Evolutionary conservation across 2,113 vertebrate species (phyloP).

Genomic region (Machaerirhynchus nigripectus): DNA sequence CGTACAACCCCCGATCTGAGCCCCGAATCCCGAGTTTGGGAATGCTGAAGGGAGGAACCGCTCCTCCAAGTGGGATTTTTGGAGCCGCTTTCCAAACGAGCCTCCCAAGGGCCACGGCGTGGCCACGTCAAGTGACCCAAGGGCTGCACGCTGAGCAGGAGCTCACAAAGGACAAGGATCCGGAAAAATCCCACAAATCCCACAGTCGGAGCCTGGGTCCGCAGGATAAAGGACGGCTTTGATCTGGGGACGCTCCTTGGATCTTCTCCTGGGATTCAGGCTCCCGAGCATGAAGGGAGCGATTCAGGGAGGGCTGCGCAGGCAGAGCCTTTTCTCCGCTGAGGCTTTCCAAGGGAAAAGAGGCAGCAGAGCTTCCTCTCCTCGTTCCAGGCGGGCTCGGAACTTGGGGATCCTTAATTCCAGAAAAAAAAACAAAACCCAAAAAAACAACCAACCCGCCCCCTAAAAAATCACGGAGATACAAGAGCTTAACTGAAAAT

Average conservation of each 20-base stretch:
- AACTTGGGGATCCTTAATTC: background rate
- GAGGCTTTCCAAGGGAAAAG: background rate
- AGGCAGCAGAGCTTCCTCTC: background rate
- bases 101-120: background rate
- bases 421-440: background rate
- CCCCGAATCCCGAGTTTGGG: background rate
- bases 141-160: background rate
- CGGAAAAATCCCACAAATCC: background rate
- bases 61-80: background rate
- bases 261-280: background rate
- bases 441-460: too few relatives aligned
- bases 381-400: background rate
- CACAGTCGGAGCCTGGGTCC: background rate
- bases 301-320: background rate
- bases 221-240: background rate
- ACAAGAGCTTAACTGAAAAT: background rate
- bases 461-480: background rate
- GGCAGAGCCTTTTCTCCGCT: background rate
- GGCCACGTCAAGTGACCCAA: background rate
- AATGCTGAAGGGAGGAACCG: background rate
- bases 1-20: background rate
- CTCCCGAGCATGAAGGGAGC: background rate
- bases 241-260: background rate
- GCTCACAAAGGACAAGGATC: background rate
- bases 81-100: background rate